A percentile compares a stretch with the other conserved stretches of the same genome.
Conservation (phyloP, 1,140 invertebrate species). For the Anastatus disparis region DNA sequence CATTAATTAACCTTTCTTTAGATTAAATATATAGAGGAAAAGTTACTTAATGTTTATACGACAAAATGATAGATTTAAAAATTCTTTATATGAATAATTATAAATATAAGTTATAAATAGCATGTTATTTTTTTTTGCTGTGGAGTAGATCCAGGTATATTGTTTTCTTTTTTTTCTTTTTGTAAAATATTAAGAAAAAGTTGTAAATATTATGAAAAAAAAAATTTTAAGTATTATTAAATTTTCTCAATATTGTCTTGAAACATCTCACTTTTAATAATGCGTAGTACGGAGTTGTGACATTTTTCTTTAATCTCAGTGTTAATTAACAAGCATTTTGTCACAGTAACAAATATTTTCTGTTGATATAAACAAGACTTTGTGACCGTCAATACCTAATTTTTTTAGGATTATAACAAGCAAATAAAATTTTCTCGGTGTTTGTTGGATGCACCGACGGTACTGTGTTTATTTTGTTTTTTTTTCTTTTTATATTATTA, state of each 20-base stretch:
- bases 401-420: slow-evolving; percentile 8
- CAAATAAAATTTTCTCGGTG: slow-evolving; percentile 17
- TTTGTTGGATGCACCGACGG: slow-evolving; percentile 5
- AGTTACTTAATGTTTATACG: no score
- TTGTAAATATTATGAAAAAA: slow-evolving; percentile 9
- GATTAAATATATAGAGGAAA: no score
- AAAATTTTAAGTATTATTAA: background rate
- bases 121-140: no score
- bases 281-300: background rate
- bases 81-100: no score
- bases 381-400: background rate
- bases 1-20: no score
- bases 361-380: slow-evolving; percentile 23
- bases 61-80: no score
- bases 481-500: slow-evolving; percentile 16
- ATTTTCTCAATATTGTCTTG: background rate
- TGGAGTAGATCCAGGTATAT: no score
- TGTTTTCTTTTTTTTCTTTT: background rate
- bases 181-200: background rate
- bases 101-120: no score
- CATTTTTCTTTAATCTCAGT: background rate
- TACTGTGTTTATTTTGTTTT: slow-evolving; percentile 38
- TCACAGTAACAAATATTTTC: slow-evolving; percentile 11
- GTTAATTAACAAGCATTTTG: slow-evolving; percentile 6
- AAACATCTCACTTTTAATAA: background rate